Evolutionary conservation across 2,113 vertebrate species (phyloP), one percentile per base, ranked within the genome.

Genomic region (Gnathonemus echidnorhynchus): DNA sequence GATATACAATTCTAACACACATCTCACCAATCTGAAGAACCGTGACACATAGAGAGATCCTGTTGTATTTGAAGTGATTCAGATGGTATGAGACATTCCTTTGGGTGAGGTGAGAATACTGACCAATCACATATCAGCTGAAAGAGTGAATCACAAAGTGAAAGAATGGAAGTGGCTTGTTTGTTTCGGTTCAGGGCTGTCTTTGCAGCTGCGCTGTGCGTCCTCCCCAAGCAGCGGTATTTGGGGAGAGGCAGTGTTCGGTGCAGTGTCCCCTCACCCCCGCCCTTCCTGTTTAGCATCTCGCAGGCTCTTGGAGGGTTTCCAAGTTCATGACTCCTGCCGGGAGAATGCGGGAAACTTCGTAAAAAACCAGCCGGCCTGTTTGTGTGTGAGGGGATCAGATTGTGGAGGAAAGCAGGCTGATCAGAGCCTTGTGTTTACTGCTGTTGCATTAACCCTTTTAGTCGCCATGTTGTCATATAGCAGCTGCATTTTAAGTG

Each of bases 251-350:
- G 84, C 39, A 86, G 46, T 5, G 10, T n/a, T 45, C 84, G 24
- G 17, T 48, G 21, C 24, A 5, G n/a, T n/a, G 46, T 86, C 48
- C 7, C 8, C 85, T 86, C 48, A 50, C 48, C n/a, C n/a, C 24
- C 24, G 10, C 85, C 85, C 85, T 86, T 86, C 85, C 85, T 86
- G 85, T 86, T 50, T 86, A 86, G 85, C 45, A 31, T 86, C 85
- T 31, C 49, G 3, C n/a, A 50, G 48, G 49, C 85, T 31, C n/a
- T 17, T 48, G 85, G 46, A 48, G 45, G 19, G 8, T 31, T 86
- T 86, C 85, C 85, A 86, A 86, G 46, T 86, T 86, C 48, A 27
- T 31, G 85, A 49, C 85, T 86, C n/a, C 85, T 86, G 62, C 27
- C 10, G 27, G n/a, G 48, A 5, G n/a, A 77, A 58, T 80, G 27